Percentiles rank a stretch among this genome's conserved stretches.
phyloP scores from a whole-genome alignment of 2,888 invertebrate species.

The Exocentrus adspersus region DNA sequence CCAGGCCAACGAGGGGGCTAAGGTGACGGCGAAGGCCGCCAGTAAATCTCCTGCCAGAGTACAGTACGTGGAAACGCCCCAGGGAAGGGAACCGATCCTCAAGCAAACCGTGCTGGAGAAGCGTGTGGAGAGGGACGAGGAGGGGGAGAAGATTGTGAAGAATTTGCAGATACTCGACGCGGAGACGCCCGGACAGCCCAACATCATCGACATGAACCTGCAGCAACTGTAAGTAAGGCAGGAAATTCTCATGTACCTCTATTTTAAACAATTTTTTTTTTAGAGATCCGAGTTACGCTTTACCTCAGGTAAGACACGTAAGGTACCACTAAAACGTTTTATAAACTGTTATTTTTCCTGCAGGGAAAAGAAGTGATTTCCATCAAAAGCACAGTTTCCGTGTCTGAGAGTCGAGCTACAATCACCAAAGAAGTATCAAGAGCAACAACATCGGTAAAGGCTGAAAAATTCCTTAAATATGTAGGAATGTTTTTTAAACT shows the following conservation, averaged over 20 bases:
- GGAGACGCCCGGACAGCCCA: constrained; percentile 40
- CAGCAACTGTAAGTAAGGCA: constrained; percentile 51
- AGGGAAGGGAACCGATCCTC: constrained; percentile 49
- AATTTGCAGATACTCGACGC: constrained; percentile 46
- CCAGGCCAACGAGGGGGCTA: constrained; percentile 13
- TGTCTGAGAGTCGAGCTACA: constrained; percentile 37
- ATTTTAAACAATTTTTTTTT: not conserved
- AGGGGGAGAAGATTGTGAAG: constrained; percentile 48
- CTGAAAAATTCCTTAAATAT: too few relatives aligned
- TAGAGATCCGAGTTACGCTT: not conserved
- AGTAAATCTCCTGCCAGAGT: constrained; percentile 18
- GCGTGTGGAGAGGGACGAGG: constrained; percentile 51
- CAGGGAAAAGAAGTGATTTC: constrained; percentile 36
- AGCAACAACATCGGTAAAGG: constrained; percentile 13
- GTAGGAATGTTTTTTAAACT: too few relatives aligned
- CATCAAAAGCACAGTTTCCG: constrained; percentile 40
- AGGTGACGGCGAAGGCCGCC: constrained; percentile 36
- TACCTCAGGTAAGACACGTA: not conserved
- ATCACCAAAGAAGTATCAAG: constrained; percentile 21
- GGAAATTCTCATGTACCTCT: not conserved
- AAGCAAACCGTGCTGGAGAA: constrained; percentile 53
- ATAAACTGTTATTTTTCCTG: not conserved
- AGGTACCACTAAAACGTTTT: not conserved
- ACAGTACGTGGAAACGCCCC: constrained; percentile 44
- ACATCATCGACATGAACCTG: constrained; percentile 47